phyloP scores from a whole-genome alignment of 2,888 invertebrate genomes.

The Callinectes sapidus region DNA sequence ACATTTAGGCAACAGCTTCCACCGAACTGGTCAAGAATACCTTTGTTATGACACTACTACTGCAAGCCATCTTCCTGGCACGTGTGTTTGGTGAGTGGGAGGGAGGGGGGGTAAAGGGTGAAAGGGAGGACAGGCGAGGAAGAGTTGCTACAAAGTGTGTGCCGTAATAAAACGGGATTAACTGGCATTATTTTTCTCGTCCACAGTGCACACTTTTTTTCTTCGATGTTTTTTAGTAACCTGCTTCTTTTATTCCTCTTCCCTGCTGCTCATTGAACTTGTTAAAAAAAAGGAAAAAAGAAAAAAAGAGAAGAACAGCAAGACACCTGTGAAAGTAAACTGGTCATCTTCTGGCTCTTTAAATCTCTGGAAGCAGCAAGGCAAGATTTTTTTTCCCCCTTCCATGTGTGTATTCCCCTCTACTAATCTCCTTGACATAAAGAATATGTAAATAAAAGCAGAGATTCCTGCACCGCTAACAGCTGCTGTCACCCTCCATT shows the following conservation, averaged over 20 bases:
- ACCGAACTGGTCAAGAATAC: neutral
- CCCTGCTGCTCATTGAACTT: too few relatives aligned
- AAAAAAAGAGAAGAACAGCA: too few relatives aligned
- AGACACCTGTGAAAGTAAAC: too few relatives aligned
- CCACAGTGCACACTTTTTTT: neutral
- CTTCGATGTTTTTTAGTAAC: too few relatives aligned
- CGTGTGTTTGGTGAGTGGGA: neutral
- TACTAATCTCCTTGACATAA: too few relatives aligned
- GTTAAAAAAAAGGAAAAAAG: too few relatives aligned
- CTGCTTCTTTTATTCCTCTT: too few relatives aligned
- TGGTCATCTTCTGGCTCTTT: too few relatives aligned
- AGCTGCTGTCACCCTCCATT: neutral
- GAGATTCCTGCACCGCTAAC: neutral
- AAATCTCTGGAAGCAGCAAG: too few relatives aligned
- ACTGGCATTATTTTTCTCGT: neutral
- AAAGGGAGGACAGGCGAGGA: neutral
- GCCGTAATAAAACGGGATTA: neutral
- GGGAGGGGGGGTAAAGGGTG: neutral
- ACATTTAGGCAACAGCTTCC: neutral
- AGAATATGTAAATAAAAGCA: too few relatives aligned
- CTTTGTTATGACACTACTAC: constrained; percentile 11
- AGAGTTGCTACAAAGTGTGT: neutral
- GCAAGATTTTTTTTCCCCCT: too few relatives aligned
- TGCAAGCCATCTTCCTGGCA: neutral
- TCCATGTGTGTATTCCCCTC: too few relatives aligned